Conservation (phyloP, 2,113 vertebrate genomes). For the Ramphastos sulfuratus region DNA sequence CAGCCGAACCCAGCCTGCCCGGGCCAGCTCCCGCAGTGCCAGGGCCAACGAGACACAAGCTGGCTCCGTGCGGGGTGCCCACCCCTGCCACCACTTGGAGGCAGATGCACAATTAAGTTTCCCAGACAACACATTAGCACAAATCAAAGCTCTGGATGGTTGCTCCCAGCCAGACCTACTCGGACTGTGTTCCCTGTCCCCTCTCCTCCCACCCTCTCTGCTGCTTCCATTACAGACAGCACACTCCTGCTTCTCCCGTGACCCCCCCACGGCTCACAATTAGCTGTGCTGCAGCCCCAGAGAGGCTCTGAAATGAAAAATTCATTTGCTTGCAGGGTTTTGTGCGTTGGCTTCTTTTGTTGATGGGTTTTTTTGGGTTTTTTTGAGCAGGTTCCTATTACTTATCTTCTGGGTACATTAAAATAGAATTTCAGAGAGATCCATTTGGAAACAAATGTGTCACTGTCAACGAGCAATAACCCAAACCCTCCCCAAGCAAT, state of each 20-base stretch:
- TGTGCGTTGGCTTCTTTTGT: not conserved
- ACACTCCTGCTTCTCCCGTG: not conserved
- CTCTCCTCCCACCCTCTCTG: not conserved
- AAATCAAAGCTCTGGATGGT: not conserved
- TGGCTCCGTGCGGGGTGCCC: not conserved
- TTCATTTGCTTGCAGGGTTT: not conserved
- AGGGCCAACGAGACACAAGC: not conserved
- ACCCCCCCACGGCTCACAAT: conserved; percentile 5
- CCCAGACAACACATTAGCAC: not conserved
- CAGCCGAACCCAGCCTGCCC: too few species aligned
- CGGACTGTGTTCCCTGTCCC: not conserved
- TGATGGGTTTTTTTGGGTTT: not conserved
- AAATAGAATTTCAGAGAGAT: not conserved
- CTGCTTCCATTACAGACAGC: not conserved
- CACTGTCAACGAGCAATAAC: not conserved
- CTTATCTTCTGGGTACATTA: not conserved
- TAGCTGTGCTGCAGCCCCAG: not conserved
- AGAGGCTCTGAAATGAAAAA: conserved; percentile 17
- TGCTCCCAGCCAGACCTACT: not conserved
- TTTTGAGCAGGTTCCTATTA: not conserved
- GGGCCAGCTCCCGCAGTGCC: not conserved
- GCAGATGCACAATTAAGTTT: not conserved
- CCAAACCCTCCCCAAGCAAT: not conserved
- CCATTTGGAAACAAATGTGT: not conserved
- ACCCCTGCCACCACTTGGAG: not conserved